phyloP scores from a whole-genome alignment of 1,140 invertebrate genomes.

The Aphidius ervi region DNA sequence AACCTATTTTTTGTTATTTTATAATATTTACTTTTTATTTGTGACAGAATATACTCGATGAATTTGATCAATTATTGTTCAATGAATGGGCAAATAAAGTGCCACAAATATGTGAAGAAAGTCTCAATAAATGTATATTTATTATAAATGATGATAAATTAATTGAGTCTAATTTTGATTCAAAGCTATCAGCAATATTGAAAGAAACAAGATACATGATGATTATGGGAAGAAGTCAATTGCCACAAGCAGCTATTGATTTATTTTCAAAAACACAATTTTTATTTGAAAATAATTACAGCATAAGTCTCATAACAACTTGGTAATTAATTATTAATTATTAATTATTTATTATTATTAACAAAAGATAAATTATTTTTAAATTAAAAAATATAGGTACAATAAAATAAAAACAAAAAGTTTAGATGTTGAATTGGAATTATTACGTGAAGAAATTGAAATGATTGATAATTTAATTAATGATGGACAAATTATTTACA shows the following conservation, averaged over 20 bases:
- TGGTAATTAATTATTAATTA: constrained; percentile 27
- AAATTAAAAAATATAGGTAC: constrained; percentile 47
- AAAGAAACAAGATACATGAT: constrained; percentile 64
- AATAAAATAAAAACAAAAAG: constrained; percentile 56
- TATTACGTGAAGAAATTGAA: constrained; percentile 57
- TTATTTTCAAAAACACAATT: constrained; percentile 44
- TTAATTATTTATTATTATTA: neutral
- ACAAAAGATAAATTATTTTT: constrained; percentile 5
- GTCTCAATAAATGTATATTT: constrained; percentile 34
- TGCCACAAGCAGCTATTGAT: constrained; percentile 56
- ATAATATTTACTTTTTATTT: neutral
- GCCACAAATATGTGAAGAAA: constrained; percentile 23
- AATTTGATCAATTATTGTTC: constrained; percentile 33
- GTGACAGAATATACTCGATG: constrained; percentile 26
- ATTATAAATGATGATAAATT: constrained; percentile 23
- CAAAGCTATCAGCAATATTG: constrained; percentile 44
- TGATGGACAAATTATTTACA: constrained; percentile 55
- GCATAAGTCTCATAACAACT: constrained; percentile 33
- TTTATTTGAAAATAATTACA: constrained; percentile 35
- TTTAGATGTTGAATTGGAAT: constrained; percentile 56
- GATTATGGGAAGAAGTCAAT: constrained; percentile 55
- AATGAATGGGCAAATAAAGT: constrained; percentile 33
- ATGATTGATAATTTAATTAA: constrained; percentile 58
- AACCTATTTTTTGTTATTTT: constrained; percentile 2
- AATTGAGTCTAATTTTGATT: constrained; percentile 36